Evolutionary conservation across 2,888 invertebrate species (phyloP).

Genomic region (Carterocephalus palaemon): DNA sequence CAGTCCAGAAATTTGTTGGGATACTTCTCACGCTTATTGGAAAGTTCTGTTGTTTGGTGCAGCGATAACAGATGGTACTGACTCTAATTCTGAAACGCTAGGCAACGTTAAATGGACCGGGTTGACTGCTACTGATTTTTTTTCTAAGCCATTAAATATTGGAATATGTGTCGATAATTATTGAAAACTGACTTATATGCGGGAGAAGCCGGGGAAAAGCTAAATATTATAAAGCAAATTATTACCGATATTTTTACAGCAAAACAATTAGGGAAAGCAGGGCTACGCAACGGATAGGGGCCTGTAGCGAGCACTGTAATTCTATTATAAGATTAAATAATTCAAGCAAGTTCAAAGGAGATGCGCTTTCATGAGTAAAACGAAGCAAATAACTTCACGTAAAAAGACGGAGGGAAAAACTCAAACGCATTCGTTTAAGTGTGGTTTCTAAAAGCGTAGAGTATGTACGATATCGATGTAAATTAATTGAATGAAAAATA

Average conservation of each 20-base stretch:
- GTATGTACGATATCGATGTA: slow-evolving; percentile 37
- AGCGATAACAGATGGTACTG: too few relatives aligned
- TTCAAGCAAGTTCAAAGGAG: slow-evolving; percentile 73
- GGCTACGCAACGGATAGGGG: slow-evolving; percentile 60
- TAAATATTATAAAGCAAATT: slow-evolving; percentile 6
- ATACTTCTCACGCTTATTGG: too few relatives aligned
- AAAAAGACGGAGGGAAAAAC: slow-evolving; percentile 55
- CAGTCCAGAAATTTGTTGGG: too few relatives aligned
- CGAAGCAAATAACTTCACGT: slow-evolving; percentile 62
- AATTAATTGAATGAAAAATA: too few relatives aligned
- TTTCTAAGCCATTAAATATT: too few relatives aligned
- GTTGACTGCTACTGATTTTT: too few relatives aligned
- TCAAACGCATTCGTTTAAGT: slow-evolving; percentile 51
- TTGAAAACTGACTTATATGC: too few relatives aligned
- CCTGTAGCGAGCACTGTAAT: slow-evolving; percentile 59
- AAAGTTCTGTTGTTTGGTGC: too few relatives aligned
- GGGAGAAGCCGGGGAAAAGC: too few relatives aligned
- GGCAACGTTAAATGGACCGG: too few relatives aligned
- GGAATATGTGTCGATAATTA: too few relatives aligned
- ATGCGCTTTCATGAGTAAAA: slow-evolving; percentile 72
- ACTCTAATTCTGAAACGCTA: too few relatives aligned
- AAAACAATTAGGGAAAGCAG: slow-evolving; percentile 58
- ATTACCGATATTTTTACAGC: slow-evolving; percentile 51
- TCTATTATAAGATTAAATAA: slow-evolving; percentile 78
- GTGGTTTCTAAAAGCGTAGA: slow-evolving; percentile 33